These are phyloP conservation scores for Caenorhabditis sp. DNA, from an alignment of 2,888 invertebrate genomes.

Conservation along the genomic window DNA sequence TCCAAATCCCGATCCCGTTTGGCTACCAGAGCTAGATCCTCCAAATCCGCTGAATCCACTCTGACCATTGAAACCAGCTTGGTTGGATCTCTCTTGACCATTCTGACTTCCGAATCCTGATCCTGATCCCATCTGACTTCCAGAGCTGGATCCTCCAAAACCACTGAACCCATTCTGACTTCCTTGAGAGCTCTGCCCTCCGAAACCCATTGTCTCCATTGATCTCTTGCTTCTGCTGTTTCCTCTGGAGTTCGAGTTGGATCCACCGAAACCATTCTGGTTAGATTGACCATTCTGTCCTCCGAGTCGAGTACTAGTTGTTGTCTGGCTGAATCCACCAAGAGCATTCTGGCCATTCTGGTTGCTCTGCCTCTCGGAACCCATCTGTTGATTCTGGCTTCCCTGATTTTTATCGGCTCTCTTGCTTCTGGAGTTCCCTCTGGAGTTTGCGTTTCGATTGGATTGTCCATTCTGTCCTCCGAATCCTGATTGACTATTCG, in stretches of 20 bases:
- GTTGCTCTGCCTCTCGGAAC: not conserved
- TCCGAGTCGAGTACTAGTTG: not conserved
- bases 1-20: not conserved
- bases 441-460: not conserved
- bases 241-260: conserved; percentile 1
- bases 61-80: too few relatives aligned
- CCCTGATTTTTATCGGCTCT: not conserved
- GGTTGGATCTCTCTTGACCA: not conserved
- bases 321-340: not conserved
- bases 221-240: conserved; percentile 3
- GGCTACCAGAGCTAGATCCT: not conserved
- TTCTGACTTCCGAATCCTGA: not conserved
- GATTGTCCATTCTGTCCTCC: not conserved
- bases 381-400: not conserved
- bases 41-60: not conserved
- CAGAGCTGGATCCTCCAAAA: not conserved
- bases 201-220: not conserved
- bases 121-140: not conserved
- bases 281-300: conserved; percentile 5
- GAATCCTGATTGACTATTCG: not conserved
- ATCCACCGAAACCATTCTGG: conserved; percentile 6
- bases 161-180: not conserved
- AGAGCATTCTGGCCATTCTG: too few relatives aligned
- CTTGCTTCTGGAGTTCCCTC: not conserved
- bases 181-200: not conserved